phyloP scores from a whole-genome alignment of 1,140 invertebrate genomes.

The Rhagoletis zephyria region DNA sequence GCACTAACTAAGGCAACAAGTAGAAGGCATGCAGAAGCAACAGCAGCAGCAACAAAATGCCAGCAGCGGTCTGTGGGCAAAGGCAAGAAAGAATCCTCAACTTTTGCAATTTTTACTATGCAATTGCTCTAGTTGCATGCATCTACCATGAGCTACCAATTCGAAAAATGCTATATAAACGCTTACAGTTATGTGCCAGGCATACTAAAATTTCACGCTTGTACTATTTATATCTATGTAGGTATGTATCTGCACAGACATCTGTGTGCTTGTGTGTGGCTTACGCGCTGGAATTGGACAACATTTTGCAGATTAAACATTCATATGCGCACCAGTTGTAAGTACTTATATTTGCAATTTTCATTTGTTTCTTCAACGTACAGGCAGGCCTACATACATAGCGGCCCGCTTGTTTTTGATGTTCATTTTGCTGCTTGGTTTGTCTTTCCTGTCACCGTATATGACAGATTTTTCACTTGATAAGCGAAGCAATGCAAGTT shows the following conservation, averaged over 20 bases:
- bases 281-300: neutral
- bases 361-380: neutral
- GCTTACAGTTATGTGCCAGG: slow-evolving; percentile 41
- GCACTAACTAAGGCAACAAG: neutral
- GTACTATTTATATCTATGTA: too few species aligned
- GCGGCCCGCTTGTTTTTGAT: neutral
- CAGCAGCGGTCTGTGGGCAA: neutral
- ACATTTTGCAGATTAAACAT: slow-evolving; percentile 49
- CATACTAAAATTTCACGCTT: slow-evolving; percentile 17
- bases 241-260: neutral
- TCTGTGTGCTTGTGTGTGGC: neutral
- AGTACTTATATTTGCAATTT: slow-evolving; percentile 51
- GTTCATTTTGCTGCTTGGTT: neutral
- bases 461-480: slow-evolving; percentile 47
- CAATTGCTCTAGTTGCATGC: slow-evolving; percentile 35
- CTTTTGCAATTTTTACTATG: neutral
- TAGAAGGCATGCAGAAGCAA: neutral
- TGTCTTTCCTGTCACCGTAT: slow-evolving; percentile 22
- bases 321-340: slow-evolving; percentile 46
- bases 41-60: neutral
- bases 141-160: neutral
- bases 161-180: neutral
- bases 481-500: slow-evolving; percentile 11
- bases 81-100: neutral
- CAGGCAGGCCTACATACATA: neutral